These are phyloP conservation scores for Taenaris catops DNA, from an alignment of 2,888 invertebrate species.

Conservation along the genomic window DNA sequence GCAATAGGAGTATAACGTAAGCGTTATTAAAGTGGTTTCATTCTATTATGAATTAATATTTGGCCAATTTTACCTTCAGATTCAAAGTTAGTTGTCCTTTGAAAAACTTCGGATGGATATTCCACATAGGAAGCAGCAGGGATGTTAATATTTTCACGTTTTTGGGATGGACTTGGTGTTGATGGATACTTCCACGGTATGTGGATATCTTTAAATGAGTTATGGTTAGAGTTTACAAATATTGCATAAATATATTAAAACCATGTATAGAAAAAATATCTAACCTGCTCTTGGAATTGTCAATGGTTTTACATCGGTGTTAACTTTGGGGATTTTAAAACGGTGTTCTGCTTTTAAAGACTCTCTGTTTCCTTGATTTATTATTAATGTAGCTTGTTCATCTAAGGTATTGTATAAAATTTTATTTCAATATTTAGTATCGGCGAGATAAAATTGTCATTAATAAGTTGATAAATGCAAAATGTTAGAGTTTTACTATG, in stretches of 20 bases:
- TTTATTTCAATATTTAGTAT: no score
- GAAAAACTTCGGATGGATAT: conserved; percentile 52
- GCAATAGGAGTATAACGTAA: no score
- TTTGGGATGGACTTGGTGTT: conserved; percentile 17
- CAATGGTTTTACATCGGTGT: conserved; percentile 22
- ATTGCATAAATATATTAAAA: no score
- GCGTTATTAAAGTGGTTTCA: no score
- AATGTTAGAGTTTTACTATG: no score
- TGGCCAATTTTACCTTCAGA: conserved; percentile 38
- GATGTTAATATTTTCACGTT: conserved; percentile 15
- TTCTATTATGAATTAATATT: no score
- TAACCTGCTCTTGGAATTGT: conserved; percentile 21
- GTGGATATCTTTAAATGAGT: conserved; percentile 27
- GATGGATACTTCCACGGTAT: conserved; percentile 32
- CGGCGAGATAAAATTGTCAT: no score
- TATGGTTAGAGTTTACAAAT: no score
- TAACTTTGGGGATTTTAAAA: conserved; percentile 21
- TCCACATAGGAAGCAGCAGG: conserved; percentile 44
- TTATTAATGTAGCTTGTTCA: conserved; percentile 14
- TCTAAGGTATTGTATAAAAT: conserved; percentile 7
- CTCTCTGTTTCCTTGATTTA: conserved; percentile 12
- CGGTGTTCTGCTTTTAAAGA: conserved; percentile 7
- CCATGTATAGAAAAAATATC: no score
- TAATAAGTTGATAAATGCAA: no score
- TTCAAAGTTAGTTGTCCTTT: conserved; percentile 62